Conservation (phyloP, 2,113 vertebrate species). For the Psilopsiagon aymara region DNA sequence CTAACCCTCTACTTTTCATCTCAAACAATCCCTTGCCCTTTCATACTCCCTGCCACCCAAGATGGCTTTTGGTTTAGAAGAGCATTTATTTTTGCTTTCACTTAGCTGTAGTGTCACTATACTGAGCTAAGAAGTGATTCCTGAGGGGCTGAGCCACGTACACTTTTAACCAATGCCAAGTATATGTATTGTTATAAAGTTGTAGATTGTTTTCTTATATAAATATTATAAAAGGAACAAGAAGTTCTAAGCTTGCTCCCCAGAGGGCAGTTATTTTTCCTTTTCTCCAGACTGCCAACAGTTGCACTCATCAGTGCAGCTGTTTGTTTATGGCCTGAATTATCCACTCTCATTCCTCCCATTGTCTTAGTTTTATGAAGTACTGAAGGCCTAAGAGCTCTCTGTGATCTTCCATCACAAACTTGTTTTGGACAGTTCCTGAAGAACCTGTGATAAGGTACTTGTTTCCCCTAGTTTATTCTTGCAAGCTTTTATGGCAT, state of each 20-base stretch:
- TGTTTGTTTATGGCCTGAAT: not conserved
- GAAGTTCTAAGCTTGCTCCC: conserved; percentile 38
- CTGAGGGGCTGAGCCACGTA: not conserved
- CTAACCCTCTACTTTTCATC: not conserved
- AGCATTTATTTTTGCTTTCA: not conserved
- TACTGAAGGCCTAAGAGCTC: not conserved
- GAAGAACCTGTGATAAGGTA: not conserved
- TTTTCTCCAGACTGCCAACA: not conserved
- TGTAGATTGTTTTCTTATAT: conserved; percentile 22
- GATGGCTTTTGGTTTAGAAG: not conserved
- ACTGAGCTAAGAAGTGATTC: not conserved
- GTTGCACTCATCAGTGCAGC: conserved; percentile 18
- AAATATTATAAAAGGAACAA: conserved; percentile 10
- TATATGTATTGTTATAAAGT: not conserved
- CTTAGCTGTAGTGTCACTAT: not conserved
- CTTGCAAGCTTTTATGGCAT: not conserved
- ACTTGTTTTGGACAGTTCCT: not conserved
- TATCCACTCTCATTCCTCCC: not conserved
- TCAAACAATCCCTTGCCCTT: not conserved
- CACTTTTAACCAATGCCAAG: not conserved
- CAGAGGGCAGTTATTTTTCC: conserved; percentile 6
- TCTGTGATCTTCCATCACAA: not conserved
- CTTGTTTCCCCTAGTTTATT: not conserved
- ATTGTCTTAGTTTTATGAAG: not conserved
- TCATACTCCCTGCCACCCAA: not conserved